These are phyloP conservation scores for Celastrina argiolus DNA, from an alignment of 2,888 invertebrate species.

Conservation along the genomic window DNA sequence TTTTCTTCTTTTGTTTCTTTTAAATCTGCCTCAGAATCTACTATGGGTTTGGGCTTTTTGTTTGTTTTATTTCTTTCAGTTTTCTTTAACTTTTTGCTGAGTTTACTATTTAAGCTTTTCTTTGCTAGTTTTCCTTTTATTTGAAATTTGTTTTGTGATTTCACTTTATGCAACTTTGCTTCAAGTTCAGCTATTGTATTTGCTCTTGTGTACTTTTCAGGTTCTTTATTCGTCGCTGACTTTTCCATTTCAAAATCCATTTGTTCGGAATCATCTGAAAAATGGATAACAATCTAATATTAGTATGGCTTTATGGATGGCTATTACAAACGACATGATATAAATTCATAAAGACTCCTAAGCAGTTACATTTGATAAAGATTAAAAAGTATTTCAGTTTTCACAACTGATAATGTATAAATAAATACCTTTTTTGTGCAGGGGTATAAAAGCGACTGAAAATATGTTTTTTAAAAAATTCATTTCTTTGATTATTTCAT, in stretches of 20 bases:
- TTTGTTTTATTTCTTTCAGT: slow-evolving; percentile 64
- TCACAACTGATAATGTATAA: neutral
- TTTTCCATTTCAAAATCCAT: slow-evolving; percentile 54
- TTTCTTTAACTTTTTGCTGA: slow-evolving; percentile 82
- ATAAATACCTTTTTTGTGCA: slow-evolving; percentile 60
- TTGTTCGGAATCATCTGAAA: slow-evolving; percentile 49
- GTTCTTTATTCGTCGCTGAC: slow-evolving; percentile 48
- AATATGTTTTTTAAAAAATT: slow-evolving; percentile 79
- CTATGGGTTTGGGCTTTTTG: slow-evolving; percentile 44
- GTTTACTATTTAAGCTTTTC: slow-evolving; percentile 81
- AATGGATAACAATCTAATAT: neutral
- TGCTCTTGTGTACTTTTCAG: slow-evolving; percentile 66
- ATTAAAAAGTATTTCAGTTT: neutral
- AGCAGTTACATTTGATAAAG: too few relatives aligned
- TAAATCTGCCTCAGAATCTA: slow-evolving; percentile 29
- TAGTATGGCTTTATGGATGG: neutral
- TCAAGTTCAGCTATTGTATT: slow-evolving; percentile 81
- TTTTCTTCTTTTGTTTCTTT: slow-evolving; percentile 43
- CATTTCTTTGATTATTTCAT: slow-evolving; percentile 71
- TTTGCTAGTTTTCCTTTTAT: slow-evolving; percentile 82
- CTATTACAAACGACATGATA: neutral
- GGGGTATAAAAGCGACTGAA: slow-evolving; percentile 73
- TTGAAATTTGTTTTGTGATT: slow-evolving; percentile 78
- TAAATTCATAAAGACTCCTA: too few relatives aligned
- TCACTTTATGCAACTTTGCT: slow-evolving; percentile 79